A percentile compares a stretch with the other conserved stretches of the same genome.
Evolutionary conservation across 64 coral and sea anemone genomes (phyloP).

Genomic region (Montipora sp.): DNA sequence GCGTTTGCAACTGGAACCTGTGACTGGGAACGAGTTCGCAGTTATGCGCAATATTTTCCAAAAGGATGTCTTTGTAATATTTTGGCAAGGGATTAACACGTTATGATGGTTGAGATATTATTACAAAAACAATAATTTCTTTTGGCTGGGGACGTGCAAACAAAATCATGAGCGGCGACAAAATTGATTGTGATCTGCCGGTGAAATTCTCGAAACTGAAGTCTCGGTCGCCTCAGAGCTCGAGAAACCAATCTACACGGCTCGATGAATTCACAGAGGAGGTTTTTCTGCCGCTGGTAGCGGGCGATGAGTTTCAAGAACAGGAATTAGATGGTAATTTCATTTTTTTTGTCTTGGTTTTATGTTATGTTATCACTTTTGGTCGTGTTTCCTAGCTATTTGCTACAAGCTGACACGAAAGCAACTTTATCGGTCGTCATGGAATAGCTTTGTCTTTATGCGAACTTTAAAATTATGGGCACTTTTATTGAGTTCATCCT

Average conservation of each 20-base stretch:
- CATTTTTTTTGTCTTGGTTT: too few relatives aligned
- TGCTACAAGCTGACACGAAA: too few relatives aligned
- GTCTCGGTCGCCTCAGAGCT: slow-evolving; percentile 12
- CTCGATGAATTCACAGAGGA: background rate
- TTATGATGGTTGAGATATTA: background rate
- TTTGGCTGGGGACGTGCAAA: background rate
- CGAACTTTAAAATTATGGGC: too few relatives aligned
- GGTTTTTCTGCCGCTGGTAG: slow-evolving; percentile 8
- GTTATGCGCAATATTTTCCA: background rate
- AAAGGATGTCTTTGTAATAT: too few relatives aligned
- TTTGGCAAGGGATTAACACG: background rate
- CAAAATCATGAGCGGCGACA: background rate
- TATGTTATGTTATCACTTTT: too few relatives aligned
- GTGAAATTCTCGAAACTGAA: background rate
- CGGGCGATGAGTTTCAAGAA: slow-evolving; percentile 37
- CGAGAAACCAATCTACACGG: background rate
- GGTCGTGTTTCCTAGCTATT: too few relatives aligned
- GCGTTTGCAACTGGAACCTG: too few relatives aligned
- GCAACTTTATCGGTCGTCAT: too few relatives aligned
- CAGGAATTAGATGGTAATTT: background rate
- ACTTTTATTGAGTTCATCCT: too few relatives aligned
- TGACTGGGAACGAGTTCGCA: too few relatives aligned
- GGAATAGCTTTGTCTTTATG: too few relatives aligned
- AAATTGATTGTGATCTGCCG: background rate
- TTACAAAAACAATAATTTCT: background rate